Evolutionary conservation across 2,113 vertebrate species (phyloP), one percentile per base, ranked within the genome.

Genomic region (Phylloscopus trochiloides): DNA sequence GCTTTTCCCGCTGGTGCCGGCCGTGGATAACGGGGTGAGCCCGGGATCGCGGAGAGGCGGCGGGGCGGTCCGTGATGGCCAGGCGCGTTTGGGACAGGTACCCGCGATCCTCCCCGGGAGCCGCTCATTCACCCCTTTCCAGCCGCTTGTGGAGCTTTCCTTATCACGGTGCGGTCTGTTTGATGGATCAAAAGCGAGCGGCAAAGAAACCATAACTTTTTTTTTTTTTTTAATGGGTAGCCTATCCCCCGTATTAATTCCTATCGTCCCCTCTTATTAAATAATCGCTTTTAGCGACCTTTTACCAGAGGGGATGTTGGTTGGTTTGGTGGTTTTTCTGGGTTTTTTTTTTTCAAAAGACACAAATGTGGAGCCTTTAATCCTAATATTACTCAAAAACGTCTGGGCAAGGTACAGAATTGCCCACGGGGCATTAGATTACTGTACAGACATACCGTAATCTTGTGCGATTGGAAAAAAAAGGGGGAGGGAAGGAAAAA

Each of bases 371-470:
- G n/a, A 86, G 17, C 13, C 36, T 94, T 89, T 88, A 42, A 62
- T 77, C 22, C 31, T 82, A 43, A 9, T 52, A 36, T 28, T 81
- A 59, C 32, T 76, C 21, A 57, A 12, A 88, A 82, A 70, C 5
- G 7, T 58, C 63, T 73, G 65, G 74, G 70, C 63, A 84, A 71
- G 77, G 84, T 79, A 55, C 52, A 15, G 83, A 54, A 45, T 65
- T 86, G 90, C 82, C 82, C 66, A 48, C 50, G 16, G 63, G 80
- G 77, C 92, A 62, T 93, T 76, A 85, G 77, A 68, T 93, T 87
- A 90, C 86, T 25, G 50, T 62, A 34, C 92, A 91, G 89, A 95
- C 90, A 55, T 87, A 92, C 43, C 17, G 29, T 72, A 91, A 92
- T 83, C 85, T 66, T 78, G 19, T 75, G 86, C 11, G 94, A 86